These are phyloP conservation scores for Microplitis deprimator DNA, from an alignment of 2,888 invertebrate genomes.

Conservation along the genomic window DNA sequence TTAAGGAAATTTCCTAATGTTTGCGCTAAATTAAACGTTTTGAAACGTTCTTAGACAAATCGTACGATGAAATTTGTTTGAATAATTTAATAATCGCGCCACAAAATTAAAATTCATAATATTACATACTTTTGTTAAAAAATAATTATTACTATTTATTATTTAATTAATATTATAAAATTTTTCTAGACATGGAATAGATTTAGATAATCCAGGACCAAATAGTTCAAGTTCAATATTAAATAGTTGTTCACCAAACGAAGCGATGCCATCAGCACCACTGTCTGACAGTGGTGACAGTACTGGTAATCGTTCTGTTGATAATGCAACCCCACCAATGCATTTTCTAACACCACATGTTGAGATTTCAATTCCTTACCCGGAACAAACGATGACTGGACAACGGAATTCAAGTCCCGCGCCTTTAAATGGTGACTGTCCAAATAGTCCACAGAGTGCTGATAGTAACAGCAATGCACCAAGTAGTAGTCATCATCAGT, in stretches of 20 bases:
- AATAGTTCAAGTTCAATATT: slow-evolving; percentile 84
- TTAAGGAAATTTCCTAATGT: too few relatives aligned
- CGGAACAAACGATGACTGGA: slow-evolving; percentile 75
- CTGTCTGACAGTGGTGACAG: slow-evolving; percentile 90
- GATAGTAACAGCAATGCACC: slow-evolving; percentile 84
- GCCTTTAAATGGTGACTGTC: slow-evolving; percentile 80
- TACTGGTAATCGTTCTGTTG: slow-evolving; percentile 84
- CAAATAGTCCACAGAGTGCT: slow-evolving; percentile 85
- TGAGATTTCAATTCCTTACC: slow-evolving; percentile 91
- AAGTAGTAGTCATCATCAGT: slow-evolving; percentile 77
- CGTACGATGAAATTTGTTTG: too few relatives aligned
- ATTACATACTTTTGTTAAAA: background rate
- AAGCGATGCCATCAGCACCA: slow-evolving; percentile 81
- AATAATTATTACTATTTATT: background rate
- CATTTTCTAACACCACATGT: slow-evolving; percentile 93
- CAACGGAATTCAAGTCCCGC: slow-evolving; percentile 65
- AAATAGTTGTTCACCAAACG: slow-evolving; percentile 76
- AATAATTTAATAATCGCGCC: too few relatives aligned
- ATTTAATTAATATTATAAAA: slow-evolving; percentile 16
- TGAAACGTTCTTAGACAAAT: too few relatives aligned
- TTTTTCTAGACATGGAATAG: slow-evolving; percentile 84
- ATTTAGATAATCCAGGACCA: slow-evolving; percentile 90
- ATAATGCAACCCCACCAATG: slow-evolving; percentile 91
- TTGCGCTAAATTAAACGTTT: too few relatives aligned
- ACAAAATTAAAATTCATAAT: too few relatives aligned